Base-by-base conservation (phyloP, 2,113 vertebrate genomes). In the Microcebus tavaratra region DNA sequence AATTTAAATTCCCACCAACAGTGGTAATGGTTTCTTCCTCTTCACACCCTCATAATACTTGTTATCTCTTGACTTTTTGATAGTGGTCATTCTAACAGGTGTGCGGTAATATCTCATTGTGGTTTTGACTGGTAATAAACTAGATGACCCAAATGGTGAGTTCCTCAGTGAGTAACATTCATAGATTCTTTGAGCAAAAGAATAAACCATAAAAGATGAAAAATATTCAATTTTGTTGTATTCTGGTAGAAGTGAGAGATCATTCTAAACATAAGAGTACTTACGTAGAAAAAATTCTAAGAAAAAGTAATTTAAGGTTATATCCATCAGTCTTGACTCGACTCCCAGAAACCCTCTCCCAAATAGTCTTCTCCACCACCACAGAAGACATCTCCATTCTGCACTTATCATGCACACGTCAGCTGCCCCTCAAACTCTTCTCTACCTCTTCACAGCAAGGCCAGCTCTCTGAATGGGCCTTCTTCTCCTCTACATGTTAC, bases 231-330 rank as follows among this genome's bases (percentile, higher is more conserved):
- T 68, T 68, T 2, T 4, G 6, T 87, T 83, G 18, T 55, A 42
- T 39, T 90, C 59, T 93, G 15, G 11, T 90, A 80, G 21, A 75
- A 45, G 8, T 61, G 48, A 53, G 11, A 70, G 6, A 78, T 83
- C 1, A 59, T 96, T 94, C 39, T 75, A 80, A 84, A 87, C 11
- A 14, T 25, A n/a, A 72, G 67, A 48, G 0, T 59, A 84, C 3
- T 68, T 75, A 45, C 48, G 50, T 48, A 42, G 55, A 88, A 97
- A 70, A 10, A 95, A 50, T 11, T 68, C 61, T 50, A 78, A 50
- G 23, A n/a, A 73, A 79, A 87, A 94, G 3, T 61, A 91, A 70
- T 31, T 50, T 63, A 92, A 88, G 15, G 13, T 68, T 84, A 0
- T 36, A 87, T 29, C 9, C 5, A 34, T 34, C 21, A 27, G 25